Base-by-base conservation (phyloP, 2,113 vertebrate genomes). In the Papio anubis region DNA sequence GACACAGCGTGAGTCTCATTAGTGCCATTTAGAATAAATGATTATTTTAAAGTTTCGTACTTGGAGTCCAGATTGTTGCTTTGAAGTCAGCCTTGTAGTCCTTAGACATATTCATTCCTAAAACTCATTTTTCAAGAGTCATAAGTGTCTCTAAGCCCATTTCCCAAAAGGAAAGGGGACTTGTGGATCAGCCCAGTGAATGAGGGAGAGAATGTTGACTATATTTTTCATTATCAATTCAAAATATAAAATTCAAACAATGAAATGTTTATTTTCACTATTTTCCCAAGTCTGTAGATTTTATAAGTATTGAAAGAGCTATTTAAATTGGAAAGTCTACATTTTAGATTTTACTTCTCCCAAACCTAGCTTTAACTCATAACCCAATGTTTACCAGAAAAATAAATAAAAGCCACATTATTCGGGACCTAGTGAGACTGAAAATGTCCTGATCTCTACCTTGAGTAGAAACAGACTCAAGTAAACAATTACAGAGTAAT, bases 121-220 rank as follows among this genome's bases (percentile, higher is more conserved):
- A 73, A 79, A 64, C 55, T 70, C 73, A 78, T 57, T 86, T 96
- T 96, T 93, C 27, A 93, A 78, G 35, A 59, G 10, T n/a, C 45
- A 0, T 23, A 76, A 73, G 64, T 82, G 7, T 82, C 40, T 93
- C 73, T 45, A 45, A 21, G 32, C 16, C 10, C 35, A 10, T 59
- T 97, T 94, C 79, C 59, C 13, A 35, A 86, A 92, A 96, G 11
- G 21, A 96, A 83, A 85, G n/a, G n/a, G 20, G 25, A 93, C 45
- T 59, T 82, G 21, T 70, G 92, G 7, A 21, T 78, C 23, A 73
- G 14, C 68, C 43, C 61, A 79, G 45, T 82, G 81, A 97, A 97
- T 92, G 50, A 84, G 11, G 61, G 59, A 45, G 18, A 55, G 48
- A 96, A 57, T 52, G 43, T 50, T 64, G 23, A 48, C 43, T 89